Conservation (phyloP, 1,140 invertebrate genomes). For the Metopolophium dirhodum region DNA sequence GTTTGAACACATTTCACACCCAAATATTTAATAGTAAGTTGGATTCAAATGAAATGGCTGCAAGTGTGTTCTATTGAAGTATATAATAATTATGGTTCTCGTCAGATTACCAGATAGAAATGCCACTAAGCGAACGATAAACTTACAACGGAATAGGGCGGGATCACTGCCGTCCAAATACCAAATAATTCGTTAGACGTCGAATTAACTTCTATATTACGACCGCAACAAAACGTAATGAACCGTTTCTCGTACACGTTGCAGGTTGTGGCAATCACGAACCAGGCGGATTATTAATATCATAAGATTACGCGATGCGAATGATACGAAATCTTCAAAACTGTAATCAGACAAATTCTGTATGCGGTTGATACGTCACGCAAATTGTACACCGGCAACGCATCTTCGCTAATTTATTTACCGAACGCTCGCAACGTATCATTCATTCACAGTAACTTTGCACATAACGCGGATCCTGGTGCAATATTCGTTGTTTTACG, state of each 20-base stretch:
- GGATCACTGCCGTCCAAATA: neutral
- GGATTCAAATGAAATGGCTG: neutral
- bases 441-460: neutral
- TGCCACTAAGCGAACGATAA: neutral
- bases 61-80: neutral
- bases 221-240: neutral
- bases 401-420: neutral
- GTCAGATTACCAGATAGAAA: neutral
- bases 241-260: neutral
- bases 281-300: neutral
- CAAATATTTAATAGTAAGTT: no score
- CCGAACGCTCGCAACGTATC: neutral
- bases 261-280: neutral
- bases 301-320: neutral
- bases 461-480: neutral
- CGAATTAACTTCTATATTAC: neutral
- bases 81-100: neutral
- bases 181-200: conserved; percentile 2
- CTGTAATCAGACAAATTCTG: conserved; percentile 14
- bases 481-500: neutral
- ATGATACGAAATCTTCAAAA: neutral
- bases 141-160: neutral
- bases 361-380: neutral
- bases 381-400: neutral
- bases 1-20: no score